Evolutionary conservation across 2,797 vertebrate species (phyloP).

Genomic region (Hirundo rustica): DNA sequence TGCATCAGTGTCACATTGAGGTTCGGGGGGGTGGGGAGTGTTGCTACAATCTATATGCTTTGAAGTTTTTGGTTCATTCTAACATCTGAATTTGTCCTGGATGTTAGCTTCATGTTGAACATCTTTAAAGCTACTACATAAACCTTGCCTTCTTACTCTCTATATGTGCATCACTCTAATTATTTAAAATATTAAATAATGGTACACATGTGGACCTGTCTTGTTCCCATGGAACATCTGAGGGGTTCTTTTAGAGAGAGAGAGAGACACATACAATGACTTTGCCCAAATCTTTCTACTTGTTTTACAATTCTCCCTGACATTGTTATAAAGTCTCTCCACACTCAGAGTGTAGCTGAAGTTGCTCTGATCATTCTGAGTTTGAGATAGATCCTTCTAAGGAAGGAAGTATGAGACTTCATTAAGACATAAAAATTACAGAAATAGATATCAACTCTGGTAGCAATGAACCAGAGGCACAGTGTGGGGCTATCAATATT

Average conservation of each 20-base stretch:
- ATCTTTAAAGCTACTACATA: background rate
- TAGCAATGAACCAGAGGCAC: background rate
- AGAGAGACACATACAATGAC: background rate
- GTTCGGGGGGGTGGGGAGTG: background rate
- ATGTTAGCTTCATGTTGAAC: background rate
- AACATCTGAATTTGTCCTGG: background rate
- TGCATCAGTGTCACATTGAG: background rate
- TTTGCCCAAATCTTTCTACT: background rate
- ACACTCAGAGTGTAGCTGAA: background rate
- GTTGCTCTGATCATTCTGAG: background rate
- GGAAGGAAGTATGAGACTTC: background rate
- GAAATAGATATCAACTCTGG: background rate
- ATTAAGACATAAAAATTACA: background rate
- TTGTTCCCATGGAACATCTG: background rate
- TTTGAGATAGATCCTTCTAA: background rate
- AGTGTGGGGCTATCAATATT: fast-evolving
- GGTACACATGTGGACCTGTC: background rate
- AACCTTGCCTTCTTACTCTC: background rate
- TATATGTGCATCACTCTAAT: fast-evolving
- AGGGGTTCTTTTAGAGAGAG: too few relatives aligned
- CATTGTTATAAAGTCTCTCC: background rate
- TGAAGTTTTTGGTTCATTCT: background rate
- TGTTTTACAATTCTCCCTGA: background rate
- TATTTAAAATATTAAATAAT: background rate
- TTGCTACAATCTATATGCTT: background rate